phyloP scores from a whole-genome alignment of 2,888 invertebrate genomes.

The Deilephila porcellus region DNA sequence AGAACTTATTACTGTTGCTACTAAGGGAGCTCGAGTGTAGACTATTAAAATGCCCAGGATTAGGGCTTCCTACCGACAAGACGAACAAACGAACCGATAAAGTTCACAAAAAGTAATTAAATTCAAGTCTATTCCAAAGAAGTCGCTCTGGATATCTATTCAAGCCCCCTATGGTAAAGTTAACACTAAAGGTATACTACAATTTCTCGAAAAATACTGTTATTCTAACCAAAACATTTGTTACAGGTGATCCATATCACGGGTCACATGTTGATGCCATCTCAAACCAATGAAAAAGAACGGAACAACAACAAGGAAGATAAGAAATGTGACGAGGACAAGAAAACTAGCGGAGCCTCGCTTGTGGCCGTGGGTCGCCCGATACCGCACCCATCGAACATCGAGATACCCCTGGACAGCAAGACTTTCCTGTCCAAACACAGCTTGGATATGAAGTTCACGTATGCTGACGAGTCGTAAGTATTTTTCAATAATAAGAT shows the following conservation, averaged over 20 bases:
- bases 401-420: conserved; percentile 94
- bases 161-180: no score
- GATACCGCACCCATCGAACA: conserved; percentile 95
- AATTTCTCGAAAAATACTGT: no score
- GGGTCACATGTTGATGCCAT: conserved; percentile 89
- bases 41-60: no score
- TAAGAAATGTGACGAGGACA: conserved; percentile 59
- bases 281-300: conserved; percentile 53
- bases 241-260: conserved; percentile 94
- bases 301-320: conserved; percentile 65
- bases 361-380: conserved; percentile 91
- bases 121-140: no score
- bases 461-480: conserved; percentile 97
- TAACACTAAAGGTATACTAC: no score
- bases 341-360: conserved; percentile 72
- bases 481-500: conserved; percentile 55
- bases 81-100: no score
- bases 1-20: no score
- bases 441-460: conserved; percentile 96
- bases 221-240: conserved; percentile 33
- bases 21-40: no score
- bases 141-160: no score
- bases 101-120: no score
- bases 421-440: conserved; percentile 97
- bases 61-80: no score